Evolutionary conservation across 2,888 invertebrate genomes (phyloP).

Genomic region (Eumacrocentrus americanus): DNA sequence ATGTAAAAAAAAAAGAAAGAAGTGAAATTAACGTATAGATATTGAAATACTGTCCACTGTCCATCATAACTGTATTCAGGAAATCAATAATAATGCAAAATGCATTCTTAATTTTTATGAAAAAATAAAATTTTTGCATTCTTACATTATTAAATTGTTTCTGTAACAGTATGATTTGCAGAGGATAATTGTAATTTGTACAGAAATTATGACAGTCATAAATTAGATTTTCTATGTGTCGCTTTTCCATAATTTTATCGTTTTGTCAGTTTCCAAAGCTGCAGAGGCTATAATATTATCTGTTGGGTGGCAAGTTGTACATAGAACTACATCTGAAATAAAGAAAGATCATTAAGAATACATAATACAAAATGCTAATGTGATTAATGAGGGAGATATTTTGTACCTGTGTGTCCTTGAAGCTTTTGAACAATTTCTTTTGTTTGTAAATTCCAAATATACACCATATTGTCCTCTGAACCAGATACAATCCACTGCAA

Average conservation of each 20-base stretch:
- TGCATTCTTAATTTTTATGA: slow-evolving; percentile 32
- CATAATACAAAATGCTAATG: background rate
- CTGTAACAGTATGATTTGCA: slow-evolving; percentile 27
- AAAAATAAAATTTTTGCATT: slow-evolving; percentile 38
- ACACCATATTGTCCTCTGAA: slow-evolving; percentile 98
- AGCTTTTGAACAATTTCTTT: slow-evolving; percentile 99
- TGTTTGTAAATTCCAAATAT: slow-evolving; percentile 99
- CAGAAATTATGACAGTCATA: slow-evolving; percentile 33
- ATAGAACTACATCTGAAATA: slow-evolving; percentile 82
- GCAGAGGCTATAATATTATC: slow-evolving; percentile 99
- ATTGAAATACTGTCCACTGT: slow-evolving; percentile 21
- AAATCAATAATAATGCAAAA: slow-evolving; percentile 20
- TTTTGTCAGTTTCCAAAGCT: slow-evolving; percentile 97
- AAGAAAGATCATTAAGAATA: slow-evolving; percentile 28
- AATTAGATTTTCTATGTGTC: slow-evolving; percentile 71
- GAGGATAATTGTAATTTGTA: slow-evolving; percentile 35
- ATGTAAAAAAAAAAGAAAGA: background rate
- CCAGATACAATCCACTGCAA: slow-evolving; percentile 98
- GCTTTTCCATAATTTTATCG: slow-evolving; percentile 98
- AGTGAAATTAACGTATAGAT: background rate
- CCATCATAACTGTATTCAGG: slow-evolving; percentile 22
- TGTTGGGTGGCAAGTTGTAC: slow-evolving; percentile 98
- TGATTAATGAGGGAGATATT: too few species aligned
- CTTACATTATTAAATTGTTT: slow-evolving; percentile 34
- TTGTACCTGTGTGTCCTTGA: slow-evolving; percentile 90